Evolutionary conservation across 2,797 vertebrate genomes (phyloP), one percentile per base, ranked within the genome.

Genomic region (Philypnodon macrostomus): DNA sequence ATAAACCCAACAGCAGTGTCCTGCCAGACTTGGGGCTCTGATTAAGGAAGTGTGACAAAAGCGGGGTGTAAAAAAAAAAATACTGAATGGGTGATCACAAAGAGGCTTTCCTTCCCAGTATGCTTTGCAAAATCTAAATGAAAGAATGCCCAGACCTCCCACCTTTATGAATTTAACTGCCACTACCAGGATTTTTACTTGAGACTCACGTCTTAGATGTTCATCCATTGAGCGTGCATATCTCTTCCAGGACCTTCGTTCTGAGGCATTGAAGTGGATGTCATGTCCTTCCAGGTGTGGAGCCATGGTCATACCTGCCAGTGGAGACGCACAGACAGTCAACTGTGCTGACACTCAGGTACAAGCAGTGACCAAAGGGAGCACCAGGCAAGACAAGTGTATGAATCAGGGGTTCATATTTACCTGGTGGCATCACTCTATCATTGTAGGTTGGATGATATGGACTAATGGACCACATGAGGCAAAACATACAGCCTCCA

Each of bases 231-330:
- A 91, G 56, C 89, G 87, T 17, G 90, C 80, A 0, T 96, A 98
- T 58, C 91, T 90, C 72, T 73, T 90, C 97, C 97, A 99, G 0
- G 95, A 93, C 67, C 80, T 91, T 62, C 87, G 91, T 55, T 95
- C 88, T 6, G 92, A 93, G 55, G 89, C 80, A 0, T 93, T 96
- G 74, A 98, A 97, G 74, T 81, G 81, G 31, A 96, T 94, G 53
- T 91, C 90, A 47, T 95, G 91, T 53, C 91, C 93, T 75, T 92
- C 85, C 80, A 80, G 87, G 42, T 89, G 83, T 0, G 97, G 97
- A 55, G 92, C 91, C 87, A 98, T 96, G 81, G 94, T 97, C 86
- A 98, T 91, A 85, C 97, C 96, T 99, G 91, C 65, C 79, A 87
- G 85, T 73, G 70, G 75, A 89, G 83, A 92, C 5, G 49, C 71